Base-by-base conservation (phyloP, 1,140 invertebrate species). In the Pseudomyrmex sp. region DNA sequence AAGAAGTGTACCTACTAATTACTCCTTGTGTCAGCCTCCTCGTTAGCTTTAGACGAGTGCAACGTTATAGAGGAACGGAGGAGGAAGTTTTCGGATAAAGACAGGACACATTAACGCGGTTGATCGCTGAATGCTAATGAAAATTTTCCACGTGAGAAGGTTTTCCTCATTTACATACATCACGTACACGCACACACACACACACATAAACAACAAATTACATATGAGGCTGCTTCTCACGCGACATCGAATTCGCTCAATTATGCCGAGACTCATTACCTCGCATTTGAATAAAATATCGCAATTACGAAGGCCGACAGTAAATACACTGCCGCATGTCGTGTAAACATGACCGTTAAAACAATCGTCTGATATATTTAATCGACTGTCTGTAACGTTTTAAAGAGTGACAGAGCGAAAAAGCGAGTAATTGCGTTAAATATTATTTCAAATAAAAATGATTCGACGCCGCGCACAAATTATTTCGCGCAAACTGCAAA, bases 1-100 rank as follows among this genome's bases (percentile, higher is more conserved):
- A 85, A 88, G 87, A 83, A 87, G 87, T 85, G 83, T 74, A 88
- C 76, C 83, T 88, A 88, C 86, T 88, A 88, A 88, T 88, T 88
- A 88, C 61, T 84, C 72, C 63, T 70, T 61, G 85, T 83, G 88
- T 90, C 89, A 88, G 87, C 87, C 87, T 88, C 76, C 87, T 88
- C 87, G 83, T 90, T 90, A 90, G 84, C 76, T 63, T 76, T 75
- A 72, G 86, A 85, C 46, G 79, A 76, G 73, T 84, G 75, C 74
- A 62, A 69, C 12, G 56, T 72, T 54, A 59, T 59, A 59, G 15
- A 48, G 54, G 23, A 56, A 35, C 44, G 3, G 12, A 23, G 35
- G 35, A 61, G 7, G 8, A 35, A 77, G 73, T 66, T 8, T 35
- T 48, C 69, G 69, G 73, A 80, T 87, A 73, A 88, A 75, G 63